phyloP scores from a whole-genome alignment of 2,113 vertebrate genomes.

The Copsychus sechellarum region DNA sequence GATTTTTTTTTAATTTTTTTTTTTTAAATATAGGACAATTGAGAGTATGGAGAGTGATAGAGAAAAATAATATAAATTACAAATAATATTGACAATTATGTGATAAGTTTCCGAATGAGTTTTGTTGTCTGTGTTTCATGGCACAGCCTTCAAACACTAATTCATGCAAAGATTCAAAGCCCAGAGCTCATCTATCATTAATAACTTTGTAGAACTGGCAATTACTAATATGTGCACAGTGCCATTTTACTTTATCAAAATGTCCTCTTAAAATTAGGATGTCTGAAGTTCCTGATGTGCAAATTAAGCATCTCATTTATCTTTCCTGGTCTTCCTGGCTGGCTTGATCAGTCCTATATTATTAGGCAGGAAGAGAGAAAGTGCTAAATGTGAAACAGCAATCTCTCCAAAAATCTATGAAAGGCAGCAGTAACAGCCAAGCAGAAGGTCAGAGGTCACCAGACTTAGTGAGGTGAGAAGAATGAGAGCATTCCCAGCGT shows the following conservation, averaged over 20 bases:
- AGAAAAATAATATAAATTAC: neutral
- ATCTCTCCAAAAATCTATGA: neutral
- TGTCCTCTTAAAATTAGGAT: conserved; percentile 73
- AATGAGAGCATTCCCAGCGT: neutral
- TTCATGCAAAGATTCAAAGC: conserved; percentile 45
- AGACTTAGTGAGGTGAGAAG: neutral
- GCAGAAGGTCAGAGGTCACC: neutral
- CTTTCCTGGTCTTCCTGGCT: conserved; percentile 50
- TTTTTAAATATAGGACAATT: neutral
- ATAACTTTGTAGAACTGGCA: conserved; percentile 47
- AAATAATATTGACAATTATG: neutral
- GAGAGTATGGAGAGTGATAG: neutral
- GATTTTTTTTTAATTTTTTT: too few species aligned
- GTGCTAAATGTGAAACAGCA: conserved; percentile 13
- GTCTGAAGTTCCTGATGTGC: conserved; percentile 62
- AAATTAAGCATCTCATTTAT: conserved; percentile 77
- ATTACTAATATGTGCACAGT: conserved; percentile 49
- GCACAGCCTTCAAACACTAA: conserved; percentile 1
- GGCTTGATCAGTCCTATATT: conserved; percentile 47
- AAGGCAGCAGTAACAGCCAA: neutral
- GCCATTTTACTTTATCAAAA: conserved; percentile 73
- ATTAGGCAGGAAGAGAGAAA: conserved; percentile 26
- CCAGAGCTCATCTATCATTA: conserved; percentile 53
- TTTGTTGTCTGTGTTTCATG: conserved; percentile 9
- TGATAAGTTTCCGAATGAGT: neutral